A percentile compares a stretch with the other conserved stretches of the same genome.
Conservation (phyloP, 2,888 invertebrate species). For the Dasysyrphus tricinctus region DNA sequence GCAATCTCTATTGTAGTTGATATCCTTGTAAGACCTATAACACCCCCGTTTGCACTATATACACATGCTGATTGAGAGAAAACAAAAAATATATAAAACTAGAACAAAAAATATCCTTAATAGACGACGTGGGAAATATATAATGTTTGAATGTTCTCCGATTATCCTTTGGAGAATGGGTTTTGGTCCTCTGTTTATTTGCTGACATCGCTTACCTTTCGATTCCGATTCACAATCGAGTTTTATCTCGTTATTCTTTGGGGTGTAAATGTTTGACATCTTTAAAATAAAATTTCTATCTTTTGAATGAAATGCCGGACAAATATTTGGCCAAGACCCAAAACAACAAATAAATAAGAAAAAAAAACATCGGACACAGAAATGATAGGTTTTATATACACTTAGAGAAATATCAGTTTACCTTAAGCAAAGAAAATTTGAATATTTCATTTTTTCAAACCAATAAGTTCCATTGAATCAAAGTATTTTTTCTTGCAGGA, state of each 20-base stretch:
- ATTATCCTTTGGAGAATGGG: conserved; percentile 53
- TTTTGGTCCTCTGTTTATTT: conserved; percentile 27
- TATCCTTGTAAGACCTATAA: conserved; percentile 34
- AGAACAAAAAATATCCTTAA: conserved; percentile 15
- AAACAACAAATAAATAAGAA: conserved; percentile 5
- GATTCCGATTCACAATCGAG: conserved; percentile 35
- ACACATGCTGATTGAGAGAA: conserved; percentile 4
- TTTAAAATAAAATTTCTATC: conserved; percentile 38
- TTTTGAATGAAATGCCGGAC: conserved; percentile 37
- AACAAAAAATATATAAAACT: conserved; percentile 12
- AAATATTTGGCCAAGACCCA: conserved; percentile 64
- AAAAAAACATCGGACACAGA: conserved; percentile 36
- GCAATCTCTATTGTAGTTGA: conserved; percentile 40
- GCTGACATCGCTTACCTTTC: conserved; percentile 42
- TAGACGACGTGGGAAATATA: conserved; percentile 34
- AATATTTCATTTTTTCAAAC: too few relatives aligned
- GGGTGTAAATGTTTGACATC: conserved; percentile 41
- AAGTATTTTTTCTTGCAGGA: too few relatives aligned
- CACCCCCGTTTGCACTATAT: not conserved
- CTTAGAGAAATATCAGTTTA: not conserved
- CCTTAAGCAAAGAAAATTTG: not conserved
- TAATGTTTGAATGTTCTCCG: conserved; percentile 17
- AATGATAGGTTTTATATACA: conserved; percentile 18
- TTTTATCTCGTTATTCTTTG: conserved; percentile 18
- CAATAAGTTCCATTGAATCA: too few relatives aligned